A percentile compares a stretch with the other conserved stretches of the same genome.
Conservation (phyloP, 1,140 invertebrate species). For the Sarcophaga peregrina region DNA sequence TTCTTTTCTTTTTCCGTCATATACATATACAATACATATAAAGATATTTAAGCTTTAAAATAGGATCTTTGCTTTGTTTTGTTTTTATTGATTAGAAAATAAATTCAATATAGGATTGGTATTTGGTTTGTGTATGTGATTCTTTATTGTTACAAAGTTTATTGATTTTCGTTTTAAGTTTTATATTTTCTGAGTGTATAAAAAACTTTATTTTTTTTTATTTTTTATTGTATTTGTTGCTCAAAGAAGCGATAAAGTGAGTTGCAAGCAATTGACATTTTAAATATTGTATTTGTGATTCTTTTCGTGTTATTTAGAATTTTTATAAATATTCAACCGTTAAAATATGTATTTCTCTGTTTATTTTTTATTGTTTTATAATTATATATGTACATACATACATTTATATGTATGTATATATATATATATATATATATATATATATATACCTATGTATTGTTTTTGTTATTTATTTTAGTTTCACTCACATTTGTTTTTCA, state of each 20-base stretch:
- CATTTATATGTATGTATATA: too few relatives aligned
- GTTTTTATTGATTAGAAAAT: neutral
- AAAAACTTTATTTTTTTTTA: constrained; percentile 14
- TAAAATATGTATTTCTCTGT: neutral
- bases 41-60: neutral
- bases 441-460: too few relatives aligned
- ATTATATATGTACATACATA: too few relatives aligned
- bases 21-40: too few relatives aligned
- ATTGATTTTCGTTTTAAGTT: neutral
- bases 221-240: neutral
- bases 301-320: neutral
- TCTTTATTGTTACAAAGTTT: neutral
- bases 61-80: neutral
- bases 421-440: too few relatives aligned
- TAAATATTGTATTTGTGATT: neutral
- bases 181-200: neutral
- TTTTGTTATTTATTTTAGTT: neutral
- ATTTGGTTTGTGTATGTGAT: constrained; percentile 6
- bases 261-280: constrained; percentile 14
- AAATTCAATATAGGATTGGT: constrained; percentile 25
- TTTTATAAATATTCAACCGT: constrained; percentile 17
- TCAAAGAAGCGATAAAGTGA: constrained; percentile 17
- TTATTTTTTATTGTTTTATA: neutral
- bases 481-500: constrained; percentile 56
- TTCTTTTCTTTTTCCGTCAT: too few relatives aligned